Percentiles rank a stretch among this genome's conserved stretches.
These are phyloP conservation scores for Rhynchonema sp. DNA, from an alignment of 2,888 invertebrate genomes.

Conservation along the genomic window DNA sequence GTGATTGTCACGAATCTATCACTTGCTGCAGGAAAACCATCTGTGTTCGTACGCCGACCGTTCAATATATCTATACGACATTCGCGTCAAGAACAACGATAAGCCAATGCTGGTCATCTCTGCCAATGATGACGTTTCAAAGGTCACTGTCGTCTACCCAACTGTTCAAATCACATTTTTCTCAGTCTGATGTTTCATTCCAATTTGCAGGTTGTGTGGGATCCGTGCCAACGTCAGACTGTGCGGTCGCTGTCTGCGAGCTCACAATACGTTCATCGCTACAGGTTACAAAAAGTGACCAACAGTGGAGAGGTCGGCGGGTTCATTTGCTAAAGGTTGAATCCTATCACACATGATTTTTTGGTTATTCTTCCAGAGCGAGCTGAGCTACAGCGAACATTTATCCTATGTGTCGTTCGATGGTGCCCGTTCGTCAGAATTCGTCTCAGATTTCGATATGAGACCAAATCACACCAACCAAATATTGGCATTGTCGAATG, in stretches of 20 bases:
- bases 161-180: too few relatives aligned
- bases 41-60: not conserved
- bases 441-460: not conserved
- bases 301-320: not conserved
- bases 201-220: not conserved
- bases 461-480: not conserved
- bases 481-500: not conserved
- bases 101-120: not conserved
- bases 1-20: not conserved
- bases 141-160: too few relatives aligned
- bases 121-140: not conserved
- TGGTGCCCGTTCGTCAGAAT: not conserved
- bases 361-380: not conserved
- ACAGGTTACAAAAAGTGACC: not conserved
- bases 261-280: not conserved
- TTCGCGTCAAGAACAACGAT: not conserved
- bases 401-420: not conserved
- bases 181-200: not conserved
- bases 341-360: too few relatives aligned
- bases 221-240: not conserved
- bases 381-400: not conserved
- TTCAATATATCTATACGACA: not conserved
- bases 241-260: not conserved
- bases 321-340: not conserved
- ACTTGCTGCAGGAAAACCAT: not conserved